A percentile compares a stretch with the other conserved stretches of the same genome.
phyloP scores from a whole-genome alignment of 2,797 vertebrate species.

The Hoplostethus mediterraneus region DNA sequence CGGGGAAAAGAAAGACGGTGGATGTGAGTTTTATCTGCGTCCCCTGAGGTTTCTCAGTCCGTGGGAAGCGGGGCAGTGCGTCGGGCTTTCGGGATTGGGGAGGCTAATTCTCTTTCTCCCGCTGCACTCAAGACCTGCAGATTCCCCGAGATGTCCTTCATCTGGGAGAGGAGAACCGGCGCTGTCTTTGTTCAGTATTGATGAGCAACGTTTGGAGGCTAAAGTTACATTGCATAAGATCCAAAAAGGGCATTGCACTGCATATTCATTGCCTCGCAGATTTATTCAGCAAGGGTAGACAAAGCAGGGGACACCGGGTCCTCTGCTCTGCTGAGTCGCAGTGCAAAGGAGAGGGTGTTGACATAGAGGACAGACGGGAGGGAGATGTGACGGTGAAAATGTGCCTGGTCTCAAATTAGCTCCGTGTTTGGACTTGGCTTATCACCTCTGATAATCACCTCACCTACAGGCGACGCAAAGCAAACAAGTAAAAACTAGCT shows the following conservation, averaged over 20 bases:
- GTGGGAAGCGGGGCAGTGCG: conserved; percentile 39
- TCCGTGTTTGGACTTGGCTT: too few relatives aligned
- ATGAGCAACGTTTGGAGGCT: conserved; percentile 16
- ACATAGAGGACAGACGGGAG: conserved; percentile 6
- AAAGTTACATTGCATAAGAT: not conserved
- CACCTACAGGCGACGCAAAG: too few relatives aligned
- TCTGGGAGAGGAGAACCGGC: conserved; percentile 13
- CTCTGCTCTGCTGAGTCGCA: not conserved
- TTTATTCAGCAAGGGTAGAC: conserved; percentile 4
- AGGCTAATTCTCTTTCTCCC: not conserved
- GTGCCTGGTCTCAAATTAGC: too few relatives aligned
- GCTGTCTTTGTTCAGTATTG: conserved; percentile 30
- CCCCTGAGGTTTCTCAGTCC: conserved; percentile 14
- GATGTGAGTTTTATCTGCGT: conserved; percentile 35
- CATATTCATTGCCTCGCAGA: conserved; percentile 18
- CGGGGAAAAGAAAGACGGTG: conserved; percentile 3
- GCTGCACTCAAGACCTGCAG: conserved; percentile 3
- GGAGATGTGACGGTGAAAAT: too few relatives aligned
- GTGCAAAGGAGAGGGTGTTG: not conserved
- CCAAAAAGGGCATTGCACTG: not conserved
- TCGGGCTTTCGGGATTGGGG: not conserved
- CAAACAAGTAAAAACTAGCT: too few relatives aligned
- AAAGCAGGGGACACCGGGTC: not conserved
- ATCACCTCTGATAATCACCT: too few relatives aligned
- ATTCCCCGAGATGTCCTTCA: conserved; percentile 11